Evolutionary conservation across 2,113 vertebrate species (phyloP), one percentile per base, ranked within the genome.

Genomic region (Ageneiosus marmoratus): DNA sequence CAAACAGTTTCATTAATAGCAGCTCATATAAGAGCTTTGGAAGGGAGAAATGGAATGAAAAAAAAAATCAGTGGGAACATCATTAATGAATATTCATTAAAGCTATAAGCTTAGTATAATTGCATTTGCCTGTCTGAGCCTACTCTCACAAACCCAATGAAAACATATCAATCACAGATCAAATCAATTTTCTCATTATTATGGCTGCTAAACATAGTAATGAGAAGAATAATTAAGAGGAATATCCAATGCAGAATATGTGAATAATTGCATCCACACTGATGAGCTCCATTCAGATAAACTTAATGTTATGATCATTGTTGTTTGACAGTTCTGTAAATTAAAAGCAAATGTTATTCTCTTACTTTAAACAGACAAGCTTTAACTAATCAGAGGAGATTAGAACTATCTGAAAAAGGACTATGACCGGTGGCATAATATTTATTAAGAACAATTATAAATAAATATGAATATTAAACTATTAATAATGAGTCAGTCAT

Each of bases 141-240:
- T 69, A 53, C 69, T 87, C 78, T 82, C 77, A 46, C 67, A 82
- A 75, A 79, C 74, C 75, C 51, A 79, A 65, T 79, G 67, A 79
- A 84, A 82, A 87, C 69, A 87, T 78, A 84, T 87, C 75, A 84
- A 76, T 82, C 37, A 4, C 58, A 84, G 79, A 84, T 86, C 82
- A 84, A 69, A 86, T 82, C 69, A 69, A 80, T 80, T 79, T 79
- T 84, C 29, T 82, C 74, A 84, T 82, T 79, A 82, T 62, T 80
- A 82, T 79, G 67, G 83, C 74, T 82, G 60, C 75, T 79, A 79
- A 87, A 84, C 75, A 84, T 74, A 84, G 76, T 51, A 82, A 84
- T 84, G 82, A 75, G 55, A 87, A 48, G 11, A 60, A 62, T 87
- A 82, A 87, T 84, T 81, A 87, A 87, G 76, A 82, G 75, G 79